These are phyloP conservation scores for Palythoa caribaeorum DNA, from an alignment of 92 coral and sea anemone genomes.

Conservation along the genomic window DNA sequence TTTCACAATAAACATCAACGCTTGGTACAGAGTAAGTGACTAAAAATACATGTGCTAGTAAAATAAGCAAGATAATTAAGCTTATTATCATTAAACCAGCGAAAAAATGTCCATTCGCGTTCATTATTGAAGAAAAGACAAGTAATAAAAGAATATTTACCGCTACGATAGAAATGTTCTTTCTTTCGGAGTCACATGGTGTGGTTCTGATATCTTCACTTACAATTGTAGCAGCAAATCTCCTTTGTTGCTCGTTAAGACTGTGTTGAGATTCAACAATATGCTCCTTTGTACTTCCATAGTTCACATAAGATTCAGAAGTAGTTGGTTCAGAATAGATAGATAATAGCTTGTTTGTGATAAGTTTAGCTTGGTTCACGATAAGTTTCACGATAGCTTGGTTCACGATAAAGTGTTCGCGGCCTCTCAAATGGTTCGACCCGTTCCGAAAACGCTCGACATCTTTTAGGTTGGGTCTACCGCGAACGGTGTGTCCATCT, in stretches of 20 bases:
- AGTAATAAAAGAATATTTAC: constrained; percentile 29
- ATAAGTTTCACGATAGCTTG: constrained; percentile 16
- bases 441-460: constrained; percentile 12
- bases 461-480: too few relatives aligned
- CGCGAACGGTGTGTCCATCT: too few relatives aligned
- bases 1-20: constrained; percentile 24
- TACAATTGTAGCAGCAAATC: neutral
- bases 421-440: constrained; percentile 25
- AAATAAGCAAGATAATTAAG: constrained; percentile 7
- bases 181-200: constrained; percentile 28
- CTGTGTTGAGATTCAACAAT: constrained; percentile 19
- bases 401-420: constrained; percentile 26
- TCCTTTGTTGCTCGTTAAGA: constrained; percentile 25
- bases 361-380: constrained; percentile 7
- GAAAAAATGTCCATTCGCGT: constrained; percentile 17
- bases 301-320: constrained; percentile 26
- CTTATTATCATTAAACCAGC: constrained; percentile 19
- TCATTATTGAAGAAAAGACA: constrained; percentile 6
- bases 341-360: constrained; percentile 19
- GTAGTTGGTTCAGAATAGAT: constrained; percentile 21
- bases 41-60: constrained; percentile 10
- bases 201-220: constrained; percentile 6
- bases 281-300: constrained; percentile 8
- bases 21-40: constrained; percentile 20
- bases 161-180: constrained; percentile 21